Percentiles rank a stretch among this genome's conserved stretches.
These are phyloP conservation scores for Solen grandis DNA, from an alignment of 1,140 invertebrate species.

Conservation along the genomic window DNA sequence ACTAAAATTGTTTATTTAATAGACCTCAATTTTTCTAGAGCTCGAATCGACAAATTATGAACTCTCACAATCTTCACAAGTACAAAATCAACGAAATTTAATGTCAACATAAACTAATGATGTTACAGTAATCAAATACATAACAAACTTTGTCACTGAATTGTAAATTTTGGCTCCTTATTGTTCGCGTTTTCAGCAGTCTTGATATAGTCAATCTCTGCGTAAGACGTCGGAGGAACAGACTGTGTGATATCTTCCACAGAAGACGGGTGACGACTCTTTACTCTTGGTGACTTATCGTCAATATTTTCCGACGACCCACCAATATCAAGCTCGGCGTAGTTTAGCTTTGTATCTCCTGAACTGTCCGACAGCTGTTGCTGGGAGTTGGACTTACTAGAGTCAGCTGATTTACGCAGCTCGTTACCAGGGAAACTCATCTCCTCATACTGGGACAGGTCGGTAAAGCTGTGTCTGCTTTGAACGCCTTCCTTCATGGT, in stretches of 20 bases:
- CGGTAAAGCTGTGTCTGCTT: slow-evolving; percentile 47
- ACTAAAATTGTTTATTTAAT: too few relatives aligned
- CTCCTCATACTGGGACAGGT: slow-evolving; percentile 42
- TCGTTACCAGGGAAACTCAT: slow-evolving; percentile 39
- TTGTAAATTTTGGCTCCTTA: slow-evolving; percentile 41
- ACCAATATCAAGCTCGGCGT: slow-evolving; percentile 29
- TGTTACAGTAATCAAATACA: too few relatives aligned
- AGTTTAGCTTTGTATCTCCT: slow-evolving; percentile 18
- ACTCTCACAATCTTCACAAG: too few relatives aligned
- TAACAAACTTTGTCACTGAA: too few relatives aligned
- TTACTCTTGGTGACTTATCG: slow-evolving; percentile 25
- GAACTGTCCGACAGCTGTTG: slow-evolving; percentile 13
- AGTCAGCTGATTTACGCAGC: not conserved
- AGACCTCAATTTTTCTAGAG: too few relatives aligned
- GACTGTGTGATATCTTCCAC: slow-evolving; percentile 26
- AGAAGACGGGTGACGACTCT: slow-evolving; percentile 45
- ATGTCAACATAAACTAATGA: too few relatives aligned
- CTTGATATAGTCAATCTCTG: slow-evolving; percentile 45
- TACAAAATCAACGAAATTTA: too few relatives aligned
- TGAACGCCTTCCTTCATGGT: not conserved
- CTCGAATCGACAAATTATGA: too few relatives aligned
- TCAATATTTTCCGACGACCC: slow-evolving; percentile 45
- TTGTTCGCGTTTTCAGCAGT: slow-evolving; percentile 26
- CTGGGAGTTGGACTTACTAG: slow-evolving; percentile 42
- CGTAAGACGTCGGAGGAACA: slow-evolving; percentile 10